These are phyloP conservation scores for Iguana delicatissima DNA, from an alignment of 2,797 vertebrate genomes.

Conservation along the genomic window DNA sequence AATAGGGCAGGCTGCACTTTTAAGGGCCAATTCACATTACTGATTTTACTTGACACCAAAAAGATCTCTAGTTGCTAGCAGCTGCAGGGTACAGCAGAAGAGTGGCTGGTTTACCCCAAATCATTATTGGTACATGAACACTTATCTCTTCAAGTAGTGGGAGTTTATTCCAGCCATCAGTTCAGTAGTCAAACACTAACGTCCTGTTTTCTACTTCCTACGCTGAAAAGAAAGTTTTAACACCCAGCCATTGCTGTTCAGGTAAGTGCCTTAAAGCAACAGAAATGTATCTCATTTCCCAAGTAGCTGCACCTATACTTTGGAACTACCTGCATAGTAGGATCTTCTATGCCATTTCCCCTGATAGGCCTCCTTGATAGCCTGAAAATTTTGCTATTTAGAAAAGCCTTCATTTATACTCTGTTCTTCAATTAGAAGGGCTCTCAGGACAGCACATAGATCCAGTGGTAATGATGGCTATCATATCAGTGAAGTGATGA, in stretches of 20 bases:
- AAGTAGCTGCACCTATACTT: neutral
- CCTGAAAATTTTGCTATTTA: neutral
- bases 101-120: neutral
- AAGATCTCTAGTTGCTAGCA: neutral
- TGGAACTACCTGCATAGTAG: neutral
- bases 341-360: neutral
- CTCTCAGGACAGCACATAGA: neutral
- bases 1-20: conserved; percentile 14
- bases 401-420: neutral
- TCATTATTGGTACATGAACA: neutral
- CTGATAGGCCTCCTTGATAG: too few relatives aligned
- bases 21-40: conserved; percentile 8
- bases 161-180: neutral
- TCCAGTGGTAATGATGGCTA: too few relatives aligned
- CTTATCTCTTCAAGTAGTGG: neutral
- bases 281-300: neutral
- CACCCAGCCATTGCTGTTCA: neutral
- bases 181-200: neutral
- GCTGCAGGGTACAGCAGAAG: neutral
- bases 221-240: neutral
- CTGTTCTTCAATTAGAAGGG: neutral
- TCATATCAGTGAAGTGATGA: too few relatives aligned
- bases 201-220: neutral
- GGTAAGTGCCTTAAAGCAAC: neutral
- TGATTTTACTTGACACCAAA: neutral